Evolutionary conservation across 2,113 vertebrate genomes (phyloP).

Genomic region (Microcebus tavaratra): DNA sequence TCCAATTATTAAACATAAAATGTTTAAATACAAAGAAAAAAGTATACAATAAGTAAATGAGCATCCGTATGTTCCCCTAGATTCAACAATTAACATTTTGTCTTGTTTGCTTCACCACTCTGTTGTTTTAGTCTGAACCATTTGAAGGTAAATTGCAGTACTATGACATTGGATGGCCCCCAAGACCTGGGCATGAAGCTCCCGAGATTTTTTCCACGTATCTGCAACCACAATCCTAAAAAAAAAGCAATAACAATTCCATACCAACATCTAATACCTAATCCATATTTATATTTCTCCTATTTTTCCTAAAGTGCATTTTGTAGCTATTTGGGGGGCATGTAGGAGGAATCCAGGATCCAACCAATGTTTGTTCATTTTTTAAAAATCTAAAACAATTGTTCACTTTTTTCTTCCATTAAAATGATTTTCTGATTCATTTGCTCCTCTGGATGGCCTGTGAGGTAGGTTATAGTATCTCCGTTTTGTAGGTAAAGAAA

Average conservation of each 20-base stretch:
- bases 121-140: background rate
- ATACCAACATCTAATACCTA: background rate
- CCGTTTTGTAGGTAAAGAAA: background rate
- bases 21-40: background rate
- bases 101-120: background rate
- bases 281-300: background rate
- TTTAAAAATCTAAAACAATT: background rate
- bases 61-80: background rate
- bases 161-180: background rate
- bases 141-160: background rate
- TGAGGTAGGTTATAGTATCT: background rate
- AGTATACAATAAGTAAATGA: background rate
- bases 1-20: background rate
- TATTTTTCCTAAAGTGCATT: background rate
- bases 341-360: background rate
- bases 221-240: background rate
- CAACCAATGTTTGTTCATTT: background rate
- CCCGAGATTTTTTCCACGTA: background rate
- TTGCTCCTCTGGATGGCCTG: background rate
- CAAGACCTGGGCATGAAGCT: background rate
- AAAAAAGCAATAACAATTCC: background rate
- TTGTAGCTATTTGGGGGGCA: background rate
- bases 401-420: background rate
- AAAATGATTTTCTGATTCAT: background rate
- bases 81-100: background rate